phyloP scores from a whole-genome alignment of 1,140 invertebrate species.

The Pemphigus obesinymphae region DNA sequence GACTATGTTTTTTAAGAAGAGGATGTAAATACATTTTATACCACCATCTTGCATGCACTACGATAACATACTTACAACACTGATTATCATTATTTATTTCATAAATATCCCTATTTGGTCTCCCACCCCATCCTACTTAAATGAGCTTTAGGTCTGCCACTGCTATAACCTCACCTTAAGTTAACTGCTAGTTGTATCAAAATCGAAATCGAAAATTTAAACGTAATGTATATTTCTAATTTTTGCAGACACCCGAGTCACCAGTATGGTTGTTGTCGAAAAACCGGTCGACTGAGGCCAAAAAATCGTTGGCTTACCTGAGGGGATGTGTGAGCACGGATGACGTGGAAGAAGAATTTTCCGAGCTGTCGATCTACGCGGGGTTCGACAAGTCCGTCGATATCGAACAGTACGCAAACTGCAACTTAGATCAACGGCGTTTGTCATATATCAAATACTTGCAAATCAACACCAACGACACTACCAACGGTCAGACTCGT shows the following conservation, averaged over 20 bases:
- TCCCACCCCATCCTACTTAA: too few species aligned
- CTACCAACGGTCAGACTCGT: not conserved
- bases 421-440: conserved; percentile 2
- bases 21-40: too few species aligned
- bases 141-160: too few species aligned
- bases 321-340: conserved; percentile 53
- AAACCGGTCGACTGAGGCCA: conserved; percentile 53
- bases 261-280: conserved; percentile 59
- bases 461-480: conserved; percentile 13
- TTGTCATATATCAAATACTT: conserved; percentile 24
- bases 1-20: too few species aligned
- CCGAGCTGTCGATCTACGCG: conserved; percentile 49
- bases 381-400: conserved; percentile 14
- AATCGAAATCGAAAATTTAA: too few species aligned
- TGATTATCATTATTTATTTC: too few species aligned
- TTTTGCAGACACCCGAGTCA: conserved; percentile 58
- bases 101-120: too few species aligned
- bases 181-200: too few species aligned
- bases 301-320: conserved; percentile 53
- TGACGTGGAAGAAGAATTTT: conserved; percentile 53
- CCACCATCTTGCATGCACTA: too few species aligned
- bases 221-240: too few species aligned
- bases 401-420: conserved; percentile 9
- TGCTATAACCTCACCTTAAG: too few species aligned
- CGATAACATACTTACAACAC: too few species aligned